Evolutionary conservation across 1,140 invertebrate genomes (phyloP), one percentile per base, ranked within the genome.

Genomic region (Megalonaias nervosa): DNA sequence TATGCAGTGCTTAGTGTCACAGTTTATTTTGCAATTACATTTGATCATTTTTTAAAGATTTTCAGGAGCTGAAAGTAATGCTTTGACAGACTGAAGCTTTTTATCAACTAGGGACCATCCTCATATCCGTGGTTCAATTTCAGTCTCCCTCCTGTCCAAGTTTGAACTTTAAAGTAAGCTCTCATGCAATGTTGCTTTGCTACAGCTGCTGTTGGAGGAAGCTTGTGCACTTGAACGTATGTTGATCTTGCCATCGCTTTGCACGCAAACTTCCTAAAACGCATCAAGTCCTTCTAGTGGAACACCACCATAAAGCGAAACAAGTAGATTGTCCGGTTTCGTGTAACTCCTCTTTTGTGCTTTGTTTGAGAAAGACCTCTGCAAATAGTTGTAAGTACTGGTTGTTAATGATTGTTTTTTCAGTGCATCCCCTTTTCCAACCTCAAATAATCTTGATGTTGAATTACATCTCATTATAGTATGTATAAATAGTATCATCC

Each of bases 21-120:
- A 84, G 55, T 72, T 71, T 66, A 55, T 48, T 74, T 79, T 83
- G 62, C 83, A 84, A 26, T 65, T 77, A 60, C 81, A 84, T 60
- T 67, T 73, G 38, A 84, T 74, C 31, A 81, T 56, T 61, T 79
- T 67, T 31, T 77, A 65, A 26, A 84, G 64, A 23, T 62, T 21
- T n/a, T 71, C n/a, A 15, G 81, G 81, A 23, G 83, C 83, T 55
- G 81, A 31, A 14, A 60, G 58, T 13, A 72, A 70, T 21, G 71
- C 75, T 66, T 72, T 74, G 12, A 80, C 11, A 21, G 82, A 78
- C 9, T 73, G 17, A 2, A 81, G 56, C 58, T 67, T 75, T 11
- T 59, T 31, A 19, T 56, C 64, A 26, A 21, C 55, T 31, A 55
- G 57, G 57, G 70, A 62, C 48, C 64, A 6, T 71, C 81, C 81